Conservation (phyloP, 2,113 vertebrate species). For the Amia ocellicauda region DNA sequence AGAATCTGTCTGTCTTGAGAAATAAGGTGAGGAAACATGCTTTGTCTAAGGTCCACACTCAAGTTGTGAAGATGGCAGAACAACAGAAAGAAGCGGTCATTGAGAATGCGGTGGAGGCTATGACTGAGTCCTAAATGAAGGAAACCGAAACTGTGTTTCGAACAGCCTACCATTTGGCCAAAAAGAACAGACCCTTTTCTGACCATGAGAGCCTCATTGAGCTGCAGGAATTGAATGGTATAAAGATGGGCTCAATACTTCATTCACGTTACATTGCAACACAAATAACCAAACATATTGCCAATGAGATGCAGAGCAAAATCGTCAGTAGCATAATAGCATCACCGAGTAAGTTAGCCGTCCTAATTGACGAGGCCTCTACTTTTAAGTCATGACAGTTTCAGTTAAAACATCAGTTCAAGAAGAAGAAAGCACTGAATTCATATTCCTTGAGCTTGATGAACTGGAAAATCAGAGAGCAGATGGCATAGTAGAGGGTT, state of each 20-base stretch:
- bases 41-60: constrained; percentile 7
- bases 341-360: constrained; percentile 13
- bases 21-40: constrained; percentile 19
- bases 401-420: too few species aligned
- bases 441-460: too few species aligned
- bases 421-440: too few species aligned
- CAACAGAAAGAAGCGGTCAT: constrained; percentile 12
- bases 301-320: constrained; percentile 19
- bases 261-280: too few species aligned
- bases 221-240: too few species aligned
- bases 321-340: constrained; percentile 2
- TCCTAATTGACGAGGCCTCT: too few species aligned
- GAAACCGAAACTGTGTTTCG: constrained; percentile 17
- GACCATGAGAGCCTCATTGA: constrained; percentile 19
- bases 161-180: constrained; percentile 17
- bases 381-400: too few species aligned
- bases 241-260: too few species aligned
- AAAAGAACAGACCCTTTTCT: constrained; percentile 17
- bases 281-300: too few species aligned
- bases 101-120: constrained; percentile 16
- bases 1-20: too few species aligned
- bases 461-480: too few species aligned
- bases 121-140: constrained; percentile 20
- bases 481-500: too few species aligned
- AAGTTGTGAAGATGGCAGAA: constrained; percentile 17